Conservation (phyloP, 2,113 vertebrate species). For the Atractosteus spatula region DNA sequence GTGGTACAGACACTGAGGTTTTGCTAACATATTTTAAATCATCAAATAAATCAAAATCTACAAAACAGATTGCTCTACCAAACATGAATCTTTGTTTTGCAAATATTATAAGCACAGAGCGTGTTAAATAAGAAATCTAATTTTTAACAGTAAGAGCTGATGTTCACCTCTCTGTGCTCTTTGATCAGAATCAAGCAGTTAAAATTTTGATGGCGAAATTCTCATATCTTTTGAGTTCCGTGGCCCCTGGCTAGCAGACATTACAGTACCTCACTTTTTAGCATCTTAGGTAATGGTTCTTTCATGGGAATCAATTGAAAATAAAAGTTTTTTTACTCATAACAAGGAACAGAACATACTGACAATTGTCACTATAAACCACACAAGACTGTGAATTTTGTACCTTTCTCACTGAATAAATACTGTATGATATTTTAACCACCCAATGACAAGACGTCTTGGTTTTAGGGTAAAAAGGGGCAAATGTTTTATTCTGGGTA, state of each 20-base stretch:
- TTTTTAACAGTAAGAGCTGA: too few relatives aligned
- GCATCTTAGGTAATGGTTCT: not conserved
- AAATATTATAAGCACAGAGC: too few relatives aligned
- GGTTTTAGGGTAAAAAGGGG: not conserved
- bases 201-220: not conserved
- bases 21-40: too few relatives aligned
- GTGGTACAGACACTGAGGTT: too few relatives aligned
- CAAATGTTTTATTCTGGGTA: too few relatives aligned
- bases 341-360: not conserved
- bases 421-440: not conserved
- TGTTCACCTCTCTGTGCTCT: not conserved
- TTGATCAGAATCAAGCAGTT: not conserved
- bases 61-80: too few relatives aligned
- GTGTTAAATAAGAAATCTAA: too few relatives aligned
- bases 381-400: not conserved
- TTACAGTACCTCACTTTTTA: not conserved
- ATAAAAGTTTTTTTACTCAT: not conserved
- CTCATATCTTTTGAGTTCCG: not conserved
- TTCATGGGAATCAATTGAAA: not conserved
- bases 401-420: not conserved
- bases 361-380: not conserved
- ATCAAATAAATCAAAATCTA: too few relatives aligned
- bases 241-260: not conserved
- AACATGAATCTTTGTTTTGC: too few relatives aligned
- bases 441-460: not conserved